Percentiles rank a stretch among this genome's conserved stretches.
Evolutionary conservation across 1,140 invertebrate species (phyloP).

Genomic region (Hyphantria cunea): DNA sequence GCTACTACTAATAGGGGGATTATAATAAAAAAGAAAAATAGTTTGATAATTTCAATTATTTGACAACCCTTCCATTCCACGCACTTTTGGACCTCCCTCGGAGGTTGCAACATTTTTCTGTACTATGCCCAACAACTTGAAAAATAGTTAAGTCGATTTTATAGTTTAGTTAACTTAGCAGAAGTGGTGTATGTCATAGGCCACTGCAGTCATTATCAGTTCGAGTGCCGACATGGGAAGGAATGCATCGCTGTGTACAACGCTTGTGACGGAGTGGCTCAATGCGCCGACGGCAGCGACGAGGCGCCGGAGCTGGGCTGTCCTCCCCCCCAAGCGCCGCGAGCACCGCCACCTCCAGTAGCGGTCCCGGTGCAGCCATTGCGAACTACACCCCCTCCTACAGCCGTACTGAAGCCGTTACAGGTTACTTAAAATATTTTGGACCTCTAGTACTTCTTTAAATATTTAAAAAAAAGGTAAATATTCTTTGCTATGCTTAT

Average conservation of each 20-base stretch:
- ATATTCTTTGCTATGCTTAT: no score
- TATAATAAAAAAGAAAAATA: no score
- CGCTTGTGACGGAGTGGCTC: slow-evolving; percentile 96
- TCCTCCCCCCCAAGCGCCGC: slow-evolving; percentile 74
- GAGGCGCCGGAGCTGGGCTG: slow-evolving; percentile 92
- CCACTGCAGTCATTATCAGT: slow-evolving; percentile 91
- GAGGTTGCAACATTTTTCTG: no score
- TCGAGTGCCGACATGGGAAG: slow-evolving; percentile 90
- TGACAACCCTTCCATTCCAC: no score
- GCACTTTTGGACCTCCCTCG: no score
- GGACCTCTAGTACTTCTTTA: neutral
- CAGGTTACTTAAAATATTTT: neutral
- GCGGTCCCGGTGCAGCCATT: slow-evolving; percentile 18
- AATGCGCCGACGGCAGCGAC: slow-evolving; percentile 96
- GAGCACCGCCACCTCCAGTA: slow-evolving; percentile 29
- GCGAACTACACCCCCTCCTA: neutral
- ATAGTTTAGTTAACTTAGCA: no score
- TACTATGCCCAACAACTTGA: no score
- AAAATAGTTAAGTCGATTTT: no score
- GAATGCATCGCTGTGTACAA: slow-evolving; percentile 98
- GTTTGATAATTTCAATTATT: no score
- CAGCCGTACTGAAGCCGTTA: neutral
- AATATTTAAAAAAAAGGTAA: no score
- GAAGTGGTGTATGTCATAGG: slow-evolving; percentile 35
- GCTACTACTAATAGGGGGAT: no score